phyloP scores from a whole-genome alignment of 2,888 invertebrate genomes.

The Protonemura montana region DNA sequence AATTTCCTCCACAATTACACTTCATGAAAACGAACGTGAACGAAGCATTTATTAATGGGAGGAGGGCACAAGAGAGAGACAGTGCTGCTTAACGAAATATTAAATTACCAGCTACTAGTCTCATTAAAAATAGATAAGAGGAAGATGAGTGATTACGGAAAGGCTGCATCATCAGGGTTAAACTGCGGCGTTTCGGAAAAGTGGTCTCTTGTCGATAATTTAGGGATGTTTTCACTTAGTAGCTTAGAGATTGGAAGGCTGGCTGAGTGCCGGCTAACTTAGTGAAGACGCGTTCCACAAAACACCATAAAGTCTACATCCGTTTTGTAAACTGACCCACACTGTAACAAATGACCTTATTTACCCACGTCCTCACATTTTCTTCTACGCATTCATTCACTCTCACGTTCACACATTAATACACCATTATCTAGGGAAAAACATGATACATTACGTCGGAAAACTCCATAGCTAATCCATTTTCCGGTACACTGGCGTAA shows the following conservation, averaged over 20 bases:
- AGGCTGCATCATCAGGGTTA: not conserved
- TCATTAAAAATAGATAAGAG: not conserved
- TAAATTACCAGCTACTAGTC: not conserved
- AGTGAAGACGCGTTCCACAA: not conserved
- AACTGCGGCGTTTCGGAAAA: not conserved
- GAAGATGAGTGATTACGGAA: not conserved
- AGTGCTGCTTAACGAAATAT: not conserved
- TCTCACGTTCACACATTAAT: not conserved
- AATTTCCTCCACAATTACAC: slow-evolving; percentile 7
- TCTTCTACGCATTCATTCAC: not conserved
- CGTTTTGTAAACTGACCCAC: not conserved
- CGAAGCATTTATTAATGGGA: not conserved
- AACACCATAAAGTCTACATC: not conserved
- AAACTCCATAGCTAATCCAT: slow-evolving; percentile 1
- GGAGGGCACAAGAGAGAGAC: not conserved
- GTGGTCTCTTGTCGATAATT: not conserved
- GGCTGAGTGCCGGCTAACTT: not conserved
- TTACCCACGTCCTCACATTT: not conserved
- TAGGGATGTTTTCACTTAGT: not conserved
- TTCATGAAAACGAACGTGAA: not conserved
- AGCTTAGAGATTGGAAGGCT: not conserved
- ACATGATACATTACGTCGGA: not conserved
- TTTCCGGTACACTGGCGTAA: not conserved
- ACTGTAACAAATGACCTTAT: no score
- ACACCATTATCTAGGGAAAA: not conserved